Evolutionary conservation across 1,140 invertebrate species (phyloP), one percentile per base, ranked within the genome.

Genomic region (Dreissena polymorpha): DNA sequence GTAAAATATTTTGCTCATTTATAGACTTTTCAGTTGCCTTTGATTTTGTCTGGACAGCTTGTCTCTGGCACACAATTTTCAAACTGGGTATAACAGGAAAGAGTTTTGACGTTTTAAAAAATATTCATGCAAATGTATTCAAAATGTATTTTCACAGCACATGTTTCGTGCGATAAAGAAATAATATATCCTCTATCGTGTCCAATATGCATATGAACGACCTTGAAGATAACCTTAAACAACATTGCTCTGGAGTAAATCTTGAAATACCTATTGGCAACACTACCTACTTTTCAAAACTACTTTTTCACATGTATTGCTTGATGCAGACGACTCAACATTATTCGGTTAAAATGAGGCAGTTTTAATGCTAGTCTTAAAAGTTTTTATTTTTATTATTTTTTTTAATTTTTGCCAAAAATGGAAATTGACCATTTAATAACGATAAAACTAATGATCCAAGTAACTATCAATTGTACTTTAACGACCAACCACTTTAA

Each of bases 321-420:
- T 74, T 60, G 55, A 74, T 74, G 73, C 60, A 39, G 73, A 75
- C 51, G 73, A 75, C 27, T 63, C 60, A 14, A 49, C 63, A 64
- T 29, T 75, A 21, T 18, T 75, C 21, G 18, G 21, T 13, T 12
- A 75, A 13, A 64, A 55, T 16, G 16, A 39, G 50, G 23, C 13
- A 6, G 55, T 64, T 49, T 75, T 5, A 14, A 64, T 8, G 16
- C 13, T 50, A 25, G 29, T 49, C 18, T 60, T 8, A 14, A 63
- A 7, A 23, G 27, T 10, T 63, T 63, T 50, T 39, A 0, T 7
- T n/a, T n/a, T n/a, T n/a, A n/a, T n/a, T n/a, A n/a, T n/a, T n/a
- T n/a, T n/a, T n/a, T n/a, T n/a, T n/a, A n/a, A 39, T 7, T 75
- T 29, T 27, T 64, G 73, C 25, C 14, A 63, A 25, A 2, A 18